These are phyloP conservation scores for Pachyrhynchus sulphureomaculatus DNA, from an alignment of 1,140 invertebrate genomes.

Conservation along the genomic window DNA sequence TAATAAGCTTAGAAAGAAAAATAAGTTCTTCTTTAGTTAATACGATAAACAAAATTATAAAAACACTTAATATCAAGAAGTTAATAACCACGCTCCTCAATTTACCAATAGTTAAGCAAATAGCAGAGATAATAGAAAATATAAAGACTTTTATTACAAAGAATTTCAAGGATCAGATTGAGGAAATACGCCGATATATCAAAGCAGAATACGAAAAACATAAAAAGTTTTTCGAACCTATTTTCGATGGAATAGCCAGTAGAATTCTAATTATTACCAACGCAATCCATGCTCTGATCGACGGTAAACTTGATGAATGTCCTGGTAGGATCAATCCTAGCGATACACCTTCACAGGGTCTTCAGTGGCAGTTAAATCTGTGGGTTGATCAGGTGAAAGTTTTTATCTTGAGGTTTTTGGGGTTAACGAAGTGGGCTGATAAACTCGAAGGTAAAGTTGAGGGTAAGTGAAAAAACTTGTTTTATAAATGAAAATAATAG, in stretches of 20 bases:
- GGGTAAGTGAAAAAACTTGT: too few relatives aligned
- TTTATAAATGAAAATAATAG: too few relatives aligned
- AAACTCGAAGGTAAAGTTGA: neutral
- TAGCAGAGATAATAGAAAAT: neutral
- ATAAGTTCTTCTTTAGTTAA: neutral
- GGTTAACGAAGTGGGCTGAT: neutral
- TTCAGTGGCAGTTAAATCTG: neutral
- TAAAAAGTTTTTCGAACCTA: conserved; percentile 1
- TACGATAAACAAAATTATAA: neutral
- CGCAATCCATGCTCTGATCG: neutral
- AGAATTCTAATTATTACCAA: conserved; percentile 6
- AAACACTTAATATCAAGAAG: neutral
- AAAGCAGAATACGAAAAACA: neutral
- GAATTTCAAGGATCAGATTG: conserved; percentile 3
- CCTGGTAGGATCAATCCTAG: neutral
- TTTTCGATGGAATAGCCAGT: neutral
- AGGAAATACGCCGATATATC: neutral
- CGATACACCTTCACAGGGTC: neutral
- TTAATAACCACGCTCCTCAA: neutral
- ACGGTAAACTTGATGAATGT: conserved; percentile 3
- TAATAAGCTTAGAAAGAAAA: neutral
- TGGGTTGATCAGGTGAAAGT: conserved; percentile 5
- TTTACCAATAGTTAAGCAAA: neutral
- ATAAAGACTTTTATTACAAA: neutral
- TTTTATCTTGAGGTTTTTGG: neutral